Evolutionary conservation across 2,797 vertebrate genomes (phyloP), one percentile per base, ranked within the genome.

Genomic region (Intellagama lesueurii): DNA sequence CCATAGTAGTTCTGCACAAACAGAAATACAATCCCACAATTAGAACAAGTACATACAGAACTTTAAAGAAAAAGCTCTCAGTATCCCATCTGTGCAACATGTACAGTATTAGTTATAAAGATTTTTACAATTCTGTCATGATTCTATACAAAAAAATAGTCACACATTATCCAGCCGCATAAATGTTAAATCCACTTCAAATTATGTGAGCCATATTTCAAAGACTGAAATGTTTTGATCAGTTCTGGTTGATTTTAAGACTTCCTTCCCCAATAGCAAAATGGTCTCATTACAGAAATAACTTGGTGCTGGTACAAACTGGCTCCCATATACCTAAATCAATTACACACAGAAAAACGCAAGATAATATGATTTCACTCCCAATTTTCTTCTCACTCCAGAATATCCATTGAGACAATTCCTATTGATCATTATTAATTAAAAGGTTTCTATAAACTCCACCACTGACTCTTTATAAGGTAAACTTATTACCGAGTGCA

Each of bases 1-100:
- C 99, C 98, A n/a, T 98, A 98, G 88, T 97, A 98, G 91, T 98
- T 98, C 97, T 98, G 90, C 66, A 93, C 3, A 70, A 64, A 88
- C 11, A 92, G 91, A 83, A 78, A 79, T 70, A 89, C 66, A 86
- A 19, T 17, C 72, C 83, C 87, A 88, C 2, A 35, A 64, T 47
- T 90, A 16, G 35, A 90, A 32, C 26, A 5, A 85, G 91, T 7
- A 2, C 75, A 90, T 7, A 2, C 75, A 90, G 93, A 85, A 72
- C 16, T 75, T 30, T 77, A 78, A 66, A 87, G 30, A 78, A 26
- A 47, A 6, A 80, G 77, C 9, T n/a, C 9, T 24, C 86, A 69
- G 7, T 75, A 64, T 81, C 84, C 85, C 4, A 73, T 89, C 28
- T 44, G 72, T 32, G 7, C 78, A 17, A 14, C 3, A 70, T 84